Percentiles rank a stretch among this genome's conserved stretches.
Evolutionary conservation across 2,888 invertebrate species (phyloP).

Genomic region (Bedellia somnulentella): DNA sequence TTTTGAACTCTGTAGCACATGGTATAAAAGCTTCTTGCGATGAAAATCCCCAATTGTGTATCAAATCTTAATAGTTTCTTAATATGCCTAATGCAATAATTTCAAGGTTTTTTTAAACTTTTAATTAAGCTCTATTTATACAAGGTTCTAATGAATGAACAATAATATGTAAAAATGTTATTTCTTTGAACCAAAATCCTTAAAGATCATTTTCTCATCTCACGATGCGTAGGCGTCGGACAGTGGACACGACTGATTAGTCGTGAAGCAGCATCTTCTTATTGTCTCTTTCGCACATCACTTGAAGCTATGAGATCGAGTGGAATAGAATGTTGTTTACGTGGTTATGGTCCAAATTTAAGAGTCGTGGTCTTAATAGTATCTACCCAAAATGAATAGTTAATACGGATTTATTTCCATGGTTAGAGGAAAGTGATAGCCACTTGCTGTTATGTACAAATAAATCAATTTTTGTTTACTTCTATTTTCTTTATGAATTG

Average conservation of each 20-base stretch:
- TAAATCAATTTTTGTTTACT: constrained; percentile 27
- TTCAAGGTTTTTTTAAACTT: no score
- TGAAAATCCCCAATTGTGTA: no score
- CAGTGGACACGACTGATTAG: constrained; percentile 55
- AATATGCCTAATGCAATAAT: no score
- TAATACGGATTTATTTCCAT: constrained; percentile 35
- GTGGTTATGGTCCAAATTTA: constrained; percentile 38
- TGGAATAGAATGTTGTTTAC: constrained; percentile 32
- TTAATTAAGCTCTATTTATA: no score
- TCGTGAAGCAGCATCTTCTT: constrained; percentile 33
- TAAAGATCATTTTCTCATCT: constrained; percentile 20
- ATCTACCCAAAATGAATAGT: constrained; percentile 39
- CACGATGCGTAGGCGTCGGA: constrained; percentile 40
- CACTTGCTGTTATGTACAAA: no score
- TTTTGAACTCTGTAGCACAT: constrained; percentile 7
- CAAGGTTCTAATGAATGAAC: no score
- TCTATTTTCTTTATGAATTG: constrained; percentile 32
- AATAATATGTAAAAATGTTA: no score
- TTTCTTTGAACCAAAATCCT: no score
- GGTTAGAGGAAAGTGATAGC: constrained; percentile 51
- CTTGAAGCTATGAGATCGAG: constrained; percentile 15
- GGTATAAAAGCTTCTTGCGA: no score
- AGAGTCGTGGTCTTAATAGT: constrained; percentile 45
- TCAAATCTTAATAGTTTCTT: no score
- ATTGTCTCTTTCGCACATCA: constrained; percentile 26